A percentile compares a stretch with the other conserved stretches of the same genome.
Conservation (phyloP, 2,113 vertebrate species). For the Toxostoma redivivum region DNA sequence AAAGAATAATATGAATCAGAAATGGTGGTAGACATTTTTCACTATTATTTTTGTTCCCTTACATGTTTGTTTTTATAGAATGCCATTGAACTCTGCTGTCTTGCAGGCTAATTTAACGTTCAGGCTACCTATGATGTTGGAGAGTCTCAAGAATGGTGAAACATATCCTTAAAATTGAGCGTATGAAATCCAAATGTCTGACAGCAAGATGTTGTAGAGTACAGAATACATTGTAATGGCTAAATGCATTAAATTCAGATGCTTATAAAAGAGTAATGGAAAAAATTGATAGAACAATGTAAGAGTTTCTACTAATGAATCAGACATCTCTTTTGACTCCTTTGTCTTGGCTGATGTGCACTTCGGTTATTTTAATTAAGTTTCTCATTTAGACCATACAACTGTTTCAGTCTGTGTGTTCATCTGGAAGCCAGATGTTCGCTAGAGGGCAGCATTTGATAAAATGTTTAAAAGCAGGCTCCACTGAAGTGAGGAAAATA, state of each 20-base stretch:
- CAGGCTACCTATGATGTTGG: not conserved
- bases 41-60: not conserved
- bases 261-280: not conserved
- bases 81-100: not conserved
- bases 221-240: not conserved
- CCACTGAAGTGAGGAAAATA: not conserved
- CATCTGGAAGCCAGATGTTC: not conserved
- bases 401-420: not conserved
- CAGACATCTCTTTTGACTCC: not conserved
- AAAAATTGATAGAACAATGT: not conserved
- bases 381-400: not conserved
- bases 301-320: not conserved
- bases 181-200: not conserved
- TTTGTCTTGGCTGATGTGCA: not conserved
- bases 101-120: not conserved
- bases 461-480: conserved; percentile 54
- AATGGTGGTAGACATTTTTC: not conserved
- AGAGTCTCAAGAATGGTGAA: not conserved
- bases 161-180: not conserved
- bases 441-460: conserved; percentile 84
- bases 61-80: not conserved
- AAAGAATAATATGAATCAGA: not conserved
- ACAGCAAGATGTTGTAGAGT: not conserved
- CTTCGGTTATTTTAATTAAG: not conserved
- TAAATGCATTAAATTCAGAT: not conserved